phyloP scores from a whole-genome alignment of 2,888 invertebrate genomes.

The Cephus nigrinus region DNA sequence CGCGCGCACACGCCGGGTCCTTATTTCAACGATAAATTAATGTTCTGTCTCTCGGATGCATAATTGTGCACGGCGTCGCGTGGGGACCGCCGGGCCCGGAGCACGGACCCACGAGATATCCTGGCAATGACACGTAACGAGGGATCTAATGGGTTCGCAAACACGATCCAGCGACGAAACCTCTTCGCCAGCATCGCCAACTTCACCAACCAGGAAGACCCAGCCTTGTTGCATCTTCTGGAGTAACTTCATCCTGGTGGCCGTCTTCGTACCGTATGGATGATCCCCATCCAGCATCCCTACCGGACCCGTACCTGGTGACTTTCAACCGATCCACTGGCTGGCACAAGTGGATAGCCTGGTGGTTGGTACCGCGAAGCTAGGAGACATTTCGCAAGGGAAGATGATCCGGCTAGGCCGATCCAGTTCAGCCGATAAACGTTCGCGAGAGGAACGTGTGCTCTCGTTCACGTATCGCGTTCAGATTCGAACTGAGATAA shows the following conservation, averaged over 20 bases:
- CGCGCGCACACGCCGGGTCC: constrained; percentile 59
- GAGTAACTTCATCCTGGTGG: no score
- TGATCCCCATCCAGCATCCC: no score
- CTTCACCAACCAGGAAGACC: no score
- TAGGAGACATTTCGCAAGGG: constrained; percentile 23
- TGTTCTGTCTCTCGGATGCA: constrained; percentile 60
- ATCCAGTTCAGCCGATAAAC: constrained; percentile 3
- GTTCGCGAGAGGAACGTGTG: not conserved
- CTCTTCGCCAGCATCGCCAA: no score
- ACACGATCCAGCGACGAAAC: constrained; percentile 21
- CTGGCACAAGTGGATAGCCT: no score
- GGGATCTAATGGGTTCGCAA: constrained; percentile 51
- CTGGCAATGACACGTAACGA: constrained; percentile 54
- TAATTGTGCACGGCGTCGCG: constrained; percentile 47
- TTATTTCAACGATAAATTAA: constrained; percentile 63
- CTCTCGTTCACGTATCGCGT: constrained; percentile 5
- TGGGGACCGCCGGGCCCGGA: not conserved
- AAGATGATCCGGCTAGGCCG: constrained; percentile 27
- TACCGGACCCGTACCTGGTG: no score
- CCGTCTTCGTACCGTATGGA: no score
- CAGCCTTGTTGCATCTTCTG: no score
- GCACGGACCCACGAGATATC: constrained; percentile 40
- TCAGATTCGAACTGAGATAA: not conserved
- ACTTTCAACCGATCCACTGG: no score
- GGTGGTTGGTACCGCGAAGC: not conserved